Percentiles rank a stretch among this genome's conserved stretches.
phyloP scores from a whole-genome alignment of 2,888 invertebrate genomes.

The Oligia fasciuncula region DNA sequence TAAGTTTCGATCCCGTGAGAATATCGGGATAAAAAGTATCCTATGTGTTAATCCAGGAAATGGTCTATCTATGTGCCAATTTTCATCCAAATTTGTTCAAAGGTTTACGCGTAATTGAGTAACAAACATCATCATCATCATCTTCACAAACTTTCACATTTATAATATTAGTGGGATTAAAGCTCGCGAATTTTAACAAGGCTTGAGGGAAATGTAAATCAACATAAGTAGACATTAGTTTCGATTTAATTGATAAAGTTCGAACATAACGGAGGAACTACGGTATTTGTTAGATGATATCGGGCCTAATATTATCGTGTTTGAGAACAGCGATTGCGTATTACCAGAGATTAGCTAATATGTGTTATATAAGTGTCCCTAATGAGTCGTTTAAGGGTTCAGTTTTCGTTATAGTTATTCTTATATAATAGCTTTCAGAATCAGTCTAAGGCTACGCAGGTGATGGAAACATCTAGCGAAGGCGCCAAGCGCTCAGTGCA shows the following conservation, averaged over 20 bases:
- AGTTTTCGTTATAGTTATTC: neutral
- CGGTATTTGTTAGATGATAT: slow-evolving; percentile 48
- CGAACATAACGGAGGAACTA: slow-evolving; percentile 37
- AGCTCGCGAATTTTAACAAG: slow-evolving; percentile 43
- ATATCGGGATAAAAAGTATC: too few species aligned
- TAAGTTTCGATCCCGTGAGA: too few species aligned
- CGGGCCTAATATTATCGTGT: slow-evolving; percentile 34
- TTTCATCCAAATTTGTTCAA: too few species aligned
- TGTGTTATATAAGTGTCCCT: slow-evolving; percentile 17
- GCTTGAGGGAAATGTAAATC: slow-evolving; percentile 51
- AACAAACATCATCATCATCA: too few species aligned
- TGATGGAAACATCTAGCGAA: neutral
- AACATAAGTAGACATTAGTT: slow-evolving; percentile 51
- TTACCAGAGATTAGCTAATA: slow-evolving; percentile 45
- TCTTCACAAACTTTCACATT: too few species aligned
- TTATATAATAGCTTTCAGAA: neutral
- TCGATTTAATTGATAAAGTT: slow-evolving; percentile 58
- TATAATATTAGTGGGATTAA: slow-evolving; percentile 6
- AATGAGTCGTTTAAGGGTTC: slow-evolving; percentile 31
- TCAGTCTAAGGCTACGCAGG: neutral
- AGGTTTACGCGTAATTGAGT: too few species aligned
- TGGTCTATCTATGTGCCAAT: too few species aligned
- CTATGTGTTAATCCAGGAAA: too few species aligned
- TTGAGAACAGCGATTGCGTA: slow-evolving; percentile 34
- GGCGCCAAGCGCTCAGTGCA: neutral